Percentiles rank a stretch among this genome's conserved stretches.
Evolutionary conservation across 2,888 invertebrate species (phyloP).

Genomic region (Athripsodes cinereus): DNA sequence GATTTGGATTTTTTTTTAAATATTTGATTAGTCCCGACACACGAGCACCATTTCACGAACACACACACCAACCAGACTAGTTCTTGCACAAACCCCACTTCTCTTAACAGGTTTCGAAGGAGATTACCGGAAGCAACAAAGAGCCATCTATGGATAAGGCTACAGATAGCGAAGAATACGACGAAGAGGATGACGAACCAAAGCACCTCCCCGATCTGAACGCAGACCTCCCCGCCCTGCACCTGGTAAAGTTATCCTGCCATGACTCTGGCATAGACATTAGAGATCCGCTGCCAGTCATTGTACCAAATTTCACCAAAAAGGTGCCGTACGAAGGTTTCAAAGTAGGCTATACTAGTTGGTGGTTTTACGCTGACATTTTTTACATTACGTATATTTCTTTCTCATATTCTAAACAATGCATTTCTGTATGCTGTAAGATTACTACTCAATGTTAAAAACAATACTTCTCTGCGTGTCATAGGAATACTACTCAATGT

Average conservation of each 20-base stretch:
- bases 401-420: no score
- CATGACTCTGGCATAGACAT: constrained; percentile 89
- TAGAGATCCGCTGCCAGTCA: constrained; percentile 65
- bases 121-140: not conserved
- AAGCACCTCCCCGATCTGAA: constrained; percentile 1
- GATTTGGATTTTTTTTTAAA: no score
- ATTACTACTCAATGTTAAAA: no score
- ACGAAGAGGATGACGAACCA: not conserved
- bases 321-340: constrained; percentile 42
- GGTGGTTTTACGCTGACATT: not conserved
- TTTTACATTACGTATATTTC: not conserved
- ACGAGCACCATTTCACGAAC: not conserved
- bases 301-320: constrained; percentile 59
- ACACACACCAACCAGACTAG: constrained; percentile 8
- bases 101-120: constrained; percentile 10
- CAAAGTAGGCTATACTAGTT: constrained; percentile 1
- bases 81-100: constrained; percentile 7
- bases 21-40: no score
- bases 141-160: not conserved
- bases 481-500: no score
- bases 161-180: not conserved
- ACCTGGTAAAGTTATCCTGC: constrained; percentile 75
- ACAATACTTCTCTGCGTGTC: no score
- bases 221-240: constrained; percentile 40
- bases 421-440: no score